phyloP scores from a whole-genome alignment of 2,797 vertebrate genomes.

The Triplophysa yarkandensis region DNA sequence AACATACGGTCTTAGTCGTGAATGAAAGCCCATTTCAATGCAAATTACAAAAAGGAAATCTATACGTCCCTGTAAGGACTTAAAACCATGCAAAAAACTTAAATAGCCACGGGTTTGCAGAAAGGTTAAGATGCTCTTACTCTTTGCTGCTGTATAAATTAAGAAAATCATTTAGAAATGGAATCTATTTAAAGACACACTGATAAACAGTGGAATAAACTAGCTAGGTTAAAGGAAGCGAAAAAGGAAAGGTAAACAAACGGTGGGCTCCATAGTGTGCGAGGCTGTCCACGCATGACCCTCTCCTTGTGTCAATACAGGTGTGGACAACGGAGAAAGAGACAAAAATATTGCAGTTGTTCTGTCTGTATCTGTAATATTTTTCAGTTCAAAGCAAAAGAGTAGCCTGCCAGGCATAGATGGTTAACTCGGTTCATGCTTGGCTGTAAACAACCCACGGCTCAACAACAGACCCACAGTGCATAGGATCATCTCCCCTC shows the following conservation, averaged over 20 bases:
- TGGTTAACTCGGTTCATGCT: too few species aligned
- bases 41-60: not conserved
- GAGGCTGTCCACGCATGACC: conserved; percentile 38
- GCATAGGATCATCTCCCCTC: not conserved
- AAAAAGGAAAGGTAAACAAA: conserved; percentile 58
- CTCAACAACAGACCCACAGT: not conserved
- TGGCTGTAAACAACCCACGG: not conserved
- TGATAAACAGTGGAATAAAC: not conserved
- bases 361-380: not conserved
- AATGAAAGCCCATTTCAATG: not conserved
- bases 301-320: conserved; percentile 73
- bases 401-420: too few species aligned
- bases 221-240: conserved; percentile 25
- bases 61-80: not conserved
- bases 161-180: not conserved
- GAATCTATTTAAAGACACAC: conserved; percentile 33
- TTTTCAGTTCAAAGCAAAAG: conserved; percentile 16
- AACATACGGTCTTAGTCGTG: not conserved
- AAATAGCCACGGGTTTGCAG: not conserved
- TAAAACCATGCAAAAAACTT: not conserved
- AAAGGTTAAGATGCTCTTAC: not conserved
- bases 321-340: conserved; percentile 59
- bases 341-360: conserved; percentile 10
- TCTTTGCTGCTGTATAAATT: not conserved
- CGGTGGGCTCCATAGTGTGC: conserved; percentile 25